phyloP scores from a whole-genome alignment of 2,888 invertebrate genomes.

The Drosophila lutescens region DNA sequence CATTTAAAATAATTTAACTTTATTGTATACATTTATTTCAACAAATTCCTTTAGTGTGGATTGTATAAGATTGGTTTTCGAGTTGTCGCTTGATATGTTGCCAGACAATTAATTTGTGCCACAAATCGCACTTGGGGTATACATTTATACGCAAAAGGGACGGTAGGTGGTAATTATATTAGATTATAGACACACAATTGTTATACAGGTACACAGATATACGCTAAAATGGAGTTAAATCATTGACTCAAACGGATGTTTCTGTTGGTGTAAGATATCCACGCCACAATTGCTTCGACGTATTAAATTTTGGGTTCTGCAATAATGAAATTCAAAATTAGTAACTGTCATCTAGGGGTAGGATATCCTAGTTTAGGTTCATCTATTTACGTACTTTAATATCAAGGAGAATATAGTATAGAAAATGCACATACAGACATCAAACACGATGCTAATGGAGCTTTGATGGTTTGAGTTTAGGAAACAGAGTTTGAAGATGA shows the following conservation, averaged over 20 bases:
- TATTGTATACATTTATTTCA: slow-evolving; percentile 63
- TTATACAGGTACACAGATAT: slow-evolving; percentile 35
- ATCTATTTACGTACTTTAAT: slow-evolving; percentile 43
- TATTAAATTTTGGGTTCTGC: slow-evolving; percentile 82
- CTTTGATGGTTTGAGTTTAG: slow-evolving; percentile 3
- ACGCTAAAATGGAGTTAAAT: slow-evolving; percentile 53
- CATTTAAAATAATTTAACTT: slow-evolving; percentile 34
- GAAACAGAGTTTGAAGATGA: slow-evolving; percentile 17
- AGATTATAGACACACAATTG: slow-evolving; percentile 46
- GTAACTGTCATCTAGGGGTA: slow-evolving; percentile 6
- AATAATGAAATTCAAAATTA: slow-evolving; percentile 61
- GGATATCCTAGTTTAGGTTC: neutral
- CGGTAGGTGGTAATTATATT: slow-evolving; percentile 48
- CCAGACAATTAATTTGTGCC: slow-evolving; percentile 41
- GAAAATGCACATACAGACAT: slow-evolving; percentile 33
- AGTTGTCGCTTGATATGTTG: slow-evolving; percentile 65
- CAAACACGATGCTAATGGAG: slow-evolving; percentile 42
- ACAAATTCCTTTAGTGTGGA: slow-evolving; percentile 54
- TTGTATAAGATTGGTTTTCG: slow-evolving; percentile 40
- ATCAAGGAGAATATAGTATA: slow-evolving; percentile 6
- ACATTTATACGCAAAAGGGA: slow-evolving; percentile 29
- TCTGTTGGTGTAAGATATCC: slow-evolving; percentile 82
- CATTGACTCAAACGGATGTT: slow-evolving; percentile 82
- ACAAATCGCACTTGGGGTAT: slow-evolving; percentile 28
- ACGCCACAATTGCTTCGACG: slow-evolving; percentile 82